Evolutionary conservation across 2,797 vertebrate species (phyloP).

Genomic region (Lepus oiostolus): DNA sequence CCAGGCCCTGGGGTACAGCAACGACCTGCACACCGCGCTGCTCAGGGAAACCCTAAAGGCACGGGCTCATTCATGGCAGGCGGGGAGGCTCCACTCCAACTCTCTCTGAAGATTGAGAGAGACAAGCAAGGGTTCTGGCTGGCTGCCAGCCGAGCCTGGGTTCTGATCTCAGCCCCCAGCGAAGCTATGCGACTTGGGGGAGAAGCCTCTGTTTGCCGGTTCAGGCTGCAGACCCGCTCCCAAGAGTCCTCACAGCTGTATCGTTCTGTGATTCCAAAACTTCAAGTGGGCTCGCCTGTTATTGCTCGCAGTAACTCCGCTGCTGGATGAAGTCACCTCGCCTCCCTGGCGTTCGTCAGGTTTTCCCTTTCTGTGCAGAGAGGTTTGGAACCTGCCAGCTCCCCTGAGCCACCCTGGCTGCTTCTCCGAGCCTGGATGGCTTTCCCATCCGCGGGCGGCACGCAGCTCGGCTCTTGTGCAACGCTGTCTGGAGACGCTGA

Average conservation of each 20-base stretch:
- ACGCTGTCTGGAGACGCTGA: conserved; percentile 76
- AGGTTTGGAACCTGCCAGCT: conserved; percentile 60
- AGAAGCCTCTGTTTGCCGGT: conserved; percentile 1
- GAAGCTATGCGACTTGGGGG: background rate
- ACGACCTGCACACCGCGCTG: no score
- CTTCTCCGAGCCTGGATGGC: conserved; percentile 69
- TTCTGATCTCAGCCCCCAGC: background rate
- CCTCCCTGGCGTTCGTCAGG: conserved; percentile 23
- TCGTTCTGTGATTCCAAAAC: background rate
- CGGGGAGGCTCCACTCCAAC: background rate
- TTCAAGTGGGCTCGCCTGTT: background rate
- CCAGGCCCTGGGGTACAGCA: background rate
- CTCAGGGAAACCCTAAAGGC: background rate
- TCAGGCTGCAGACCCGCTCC: background rate
- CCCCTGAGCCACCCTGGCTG: conserved; percentile 67
- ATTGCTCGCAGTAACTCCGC: background rate
- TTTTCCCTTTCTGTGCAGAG: conserved; percentile 51
- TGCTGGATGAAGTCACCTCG: background rate
- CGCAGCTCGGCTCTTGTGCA: conserved; percentile 61
- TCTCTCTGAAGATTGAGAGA: background rate
- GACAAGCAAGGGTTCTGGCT: background rate
- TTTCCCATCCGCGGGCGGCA: conserved; percentile 73
- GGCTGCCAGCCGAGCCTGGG: background rate
- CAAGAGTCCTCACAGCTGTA: background rate
- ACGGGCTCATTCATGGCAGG: background rate